Base-by-base conservation (phyloP, 2,797 vertebrate genomes). In the Gephyroberyx darwinii region DNA sequence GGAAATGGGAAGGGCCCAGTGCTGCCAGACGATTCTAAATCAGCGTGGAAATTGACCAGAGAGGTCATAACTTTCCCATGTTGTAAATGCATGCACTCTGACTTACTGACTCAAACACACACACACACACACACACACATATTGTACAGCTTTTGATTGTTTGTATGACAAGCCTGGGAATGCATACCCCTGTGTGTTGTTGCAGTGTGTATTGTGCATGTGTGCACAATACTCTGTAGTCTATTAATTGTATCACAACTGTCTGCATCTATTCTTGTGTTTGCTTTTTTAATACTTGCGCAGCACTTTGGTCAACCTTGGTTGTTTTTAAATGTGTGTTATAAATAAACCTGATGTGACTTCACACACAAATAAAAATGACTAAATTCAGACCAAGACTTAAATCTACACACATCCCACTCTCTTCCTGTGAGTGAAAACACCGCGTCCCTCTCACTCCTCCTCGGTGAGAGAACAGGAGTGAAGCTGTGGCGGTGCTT, bases 31-130 rank as follows among this genome's bases (percentile, higher is more conserved):
- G 68, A 69, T 48, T 75, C 50, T 66, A 78, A 89, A 88, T 80
- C 71, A 77, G 31, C 0, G 19, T 84, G 71, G 75, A 84, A 61
- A 75, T 80, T 71, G 59, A n/a, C 72, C 50, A 37, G 69, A 82
- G 67, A 88, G 89, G 85, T 90, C 87, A 88, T 63, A 71, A 65
- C 81, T 81, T 92, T 90, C 90, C 88, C 90, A 90, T 84, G 59
- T 71, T 78, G 37, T 58, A 16, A 74, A 61, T 48, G 30, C 35
- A 76, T 67, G 56, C n/a, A 20, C 13, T 30, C 22, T 54, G 0
- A 65, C n/a, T 26, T 30, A 68, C 45, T 12, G 30, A 43, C 65
- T 67, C 41, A 69, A 19, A 71, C 16, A 33, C 5, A 55, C 37
- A 14, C 8, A 41, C 9, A 53, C 13, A 16, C 50, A 65, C 57